Conservation (phyloP, 1,140 invertebrate species). For the fruit fly (Drosophila melanogaster) region Release_6_plus_ISO1_MT NC_004354.4:6928501-6929000, state of each 20-base stretch:
- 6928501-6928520: background rate
- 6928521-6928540: no score
- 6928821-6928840: background rate
- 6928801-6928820: slow-evolving; percentile 1
- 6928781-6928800: slow-evolving; percentile 4
- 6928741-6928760: background rate
- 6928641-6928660: no score
- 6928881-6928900: slow-evolving; percentile 26
- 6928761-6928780: slow-evolving; percentile 5
- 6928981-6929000: slow-evolving; percentile 41
- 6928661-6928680: background rate
- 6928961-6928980: slow-evolving; percentile 54
- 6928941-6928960: slow-evolving; percentile 55
- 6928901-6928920: slow-evolving; percentile 40
- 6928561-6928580: background rate
- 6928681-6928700: background rate
- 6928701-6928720: no score
- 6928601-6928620: no score
- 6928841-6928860: slow-evolving; percentile 8
- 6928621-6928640: no score
- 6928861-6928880: background rate
- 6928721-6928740: background rate
- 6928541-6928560: no score
- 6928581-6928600: background rate
- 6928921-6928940: slow-evolving; percentile 52